Evolutionary conservation across 2,113 vertebrate species (phyloP).

Genomic region (Halcyon senegalensis): DNA sequence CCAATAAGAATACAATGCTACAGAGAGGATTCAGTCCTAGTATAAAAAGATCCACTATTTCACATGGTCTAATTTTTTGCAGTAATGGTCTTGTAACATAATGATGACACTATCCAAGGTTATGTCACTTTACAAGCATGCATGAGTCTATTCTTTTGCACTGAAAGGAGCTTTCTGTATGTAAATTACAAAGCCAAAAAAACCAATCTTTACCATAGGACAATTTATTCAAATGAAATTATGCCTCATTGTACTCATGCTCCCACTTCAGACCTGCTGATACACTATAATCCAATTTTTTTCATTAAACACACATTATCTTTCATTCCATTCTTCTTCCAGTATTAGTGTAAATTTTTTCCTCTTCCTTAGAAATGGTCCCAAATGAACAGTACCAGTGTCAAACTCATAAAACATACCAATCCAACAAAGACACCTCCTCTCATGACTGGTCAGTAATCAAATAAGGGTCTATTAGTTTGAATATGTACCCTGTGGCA

Average conservation of each 20-base stretch:
- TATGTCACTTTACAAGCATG: background rate
- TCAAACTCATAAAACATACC: background rate
- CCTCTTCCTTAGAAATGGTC: background rate
- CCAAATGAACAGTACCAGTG: background rate
- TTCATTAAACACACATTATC: background rate
- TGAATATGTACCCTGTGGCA: background rate
- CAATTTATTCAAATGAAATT: background rate
- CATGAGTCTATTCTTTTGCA: background rate
- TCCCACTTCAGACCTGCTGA: background rate
- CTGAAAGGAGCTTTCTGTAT: background rate
- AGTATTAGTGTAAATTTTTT: background rate
- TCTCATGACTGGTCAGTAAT: background rate
- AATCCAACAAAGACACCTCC: background rate
- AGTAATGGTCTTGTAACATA: background rate
- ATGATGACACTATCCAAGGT: background rate
- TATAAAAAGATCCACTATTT: background rate
- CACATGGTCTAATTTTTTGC: background rate
- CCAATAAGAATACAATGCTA: background rate
- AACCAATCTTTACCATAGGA: background rate
- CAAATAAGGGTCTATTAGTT: background rate
- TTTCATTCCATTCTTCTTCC: background rate
- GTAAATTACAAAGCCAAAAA: background rate
- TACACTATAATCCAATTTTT: background rate
- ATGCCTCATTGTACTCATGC: background rate
- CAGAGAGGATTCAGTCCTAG: background rate